Evolutionary conservation across 2,888 invertebrate genomes (phyloP).

Genomic region (Ormyrus labotus): DNA sequence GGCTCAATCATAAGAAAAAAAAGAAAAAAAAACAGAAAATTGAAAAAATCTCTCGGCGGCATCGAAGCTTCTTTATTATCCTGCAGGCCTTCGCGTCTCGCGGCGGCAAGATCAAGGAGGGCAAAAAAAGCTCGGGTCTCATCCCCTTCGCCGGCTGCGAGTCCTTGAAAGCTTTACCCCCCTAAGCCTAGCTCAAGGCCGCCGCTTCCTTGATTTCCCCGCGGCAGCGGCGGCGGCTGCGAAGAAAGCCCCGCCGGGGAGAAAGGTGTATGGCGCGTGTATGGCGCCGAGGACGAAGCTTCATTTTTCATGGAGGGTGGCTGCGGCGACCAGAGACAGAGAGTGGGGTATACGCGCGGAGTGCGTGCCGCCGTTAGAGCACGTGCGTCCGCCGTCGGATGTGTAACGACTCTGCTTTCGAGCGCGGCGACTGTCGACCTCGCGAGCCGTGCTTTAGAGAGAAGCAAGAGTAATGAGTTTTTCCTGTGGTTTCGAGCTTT

Average conservation of each 20-base stretch:
- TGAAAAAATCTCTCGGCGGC: neutral
- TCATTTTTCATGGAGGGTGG: no score
- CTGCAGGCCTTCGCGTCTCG: neutral
- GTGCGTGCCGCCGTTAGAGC: neutral
- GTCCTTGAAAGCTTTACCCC: slow-evolving; percentile 28
- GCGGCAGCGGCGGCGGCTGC: neutral
- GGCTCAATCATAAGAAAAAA: no score
- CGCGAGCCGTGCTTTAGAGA: no score
- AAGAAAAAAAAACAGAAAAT: no score
- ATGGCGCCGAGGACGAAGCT: no score
- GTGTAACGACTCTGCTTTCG: neutral
- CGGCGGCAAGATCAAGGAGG: neutral
- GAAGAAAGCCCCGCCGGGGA: no score
- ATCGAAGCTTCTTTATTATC: neutral
- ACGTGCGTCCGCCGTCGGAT: slow-evolving; percentile 32
- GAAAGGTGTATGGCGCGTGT: no score
- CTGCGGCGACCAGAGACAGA: neutral
- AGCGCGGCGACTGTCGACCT: no score
- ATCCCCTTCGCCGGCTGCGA: neutral
- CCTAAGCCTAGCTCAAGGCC: slow-evolving; percentile 42
- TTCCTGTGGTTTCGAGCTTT: no score
- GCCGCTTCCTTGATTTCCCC: slow-evolving; percentile 20
- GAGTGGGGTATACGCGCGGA: slow-evolving; percentile 9
- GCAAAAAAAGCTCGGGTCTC: neutral
- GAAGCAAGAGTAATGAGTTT: no score